Evolutionary conservation across 2,888 invertebrate genomes (phyloP), one percentile per base, ranked within the genome.

Genomic region (Magallana nippona): DNA sequence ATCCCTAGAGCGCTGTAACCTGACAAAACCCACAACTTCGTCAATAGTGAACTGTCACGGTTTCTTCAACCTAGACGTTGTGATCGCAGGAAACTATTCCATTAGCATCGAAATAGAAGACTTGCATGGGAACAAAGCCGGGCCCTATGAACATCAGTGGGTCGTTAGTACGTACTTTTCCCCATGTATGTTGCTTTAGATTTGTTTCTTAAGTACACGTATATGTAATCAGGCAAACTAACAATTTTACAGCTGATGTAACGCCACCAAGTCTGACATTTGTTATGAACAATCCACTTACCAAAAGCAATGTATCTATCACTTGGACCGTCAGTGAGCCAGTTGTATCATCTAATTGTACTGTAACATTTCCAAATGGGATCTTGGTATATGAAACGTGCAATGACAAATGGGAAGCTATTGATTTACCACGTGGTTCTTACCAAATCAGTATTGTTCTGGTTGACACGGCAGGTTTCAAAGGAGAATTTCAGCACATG

Each of bases 201-300:
- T 5, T 3, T 44, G 44, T 44, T 5, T 44, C 8, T 44, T 44
- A 44, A 44, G 44, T 44, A 44, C 8, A 44, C 8, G 0, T 44
- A 3, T 44, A 8, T 44, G 44, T 44, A 44, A 44, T 44, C 44
- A 5, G 8, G 44, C 8, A 60, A n/a, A n/a, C n/a, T 60, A n/a
- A n/a, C n/a, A n/a, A 60, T 60, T n/a, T 60, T 60, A n/a, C n/a
- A 60, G 60, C n/a, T 71, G 71, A 71, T 27, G 27, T 71, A 8
- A 27, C 27, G 32, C 32, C 15, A 5, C 71, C 71, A 71, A 71
- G 13, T 27, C 71, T 71, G 27, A 71, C 15, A 27, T 71, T 71
- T 15, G 32, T 15, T 15, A 15, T 2, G 10, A 71, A 71, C 15
- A 22, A 22, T 13, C 32, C 71, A 22, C 11, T 11, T 11, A 32